phyloP scores from a whole-genome alignment of 2,888 invertebrate genomes.

The Cryptocephalus primarius region DNA sequence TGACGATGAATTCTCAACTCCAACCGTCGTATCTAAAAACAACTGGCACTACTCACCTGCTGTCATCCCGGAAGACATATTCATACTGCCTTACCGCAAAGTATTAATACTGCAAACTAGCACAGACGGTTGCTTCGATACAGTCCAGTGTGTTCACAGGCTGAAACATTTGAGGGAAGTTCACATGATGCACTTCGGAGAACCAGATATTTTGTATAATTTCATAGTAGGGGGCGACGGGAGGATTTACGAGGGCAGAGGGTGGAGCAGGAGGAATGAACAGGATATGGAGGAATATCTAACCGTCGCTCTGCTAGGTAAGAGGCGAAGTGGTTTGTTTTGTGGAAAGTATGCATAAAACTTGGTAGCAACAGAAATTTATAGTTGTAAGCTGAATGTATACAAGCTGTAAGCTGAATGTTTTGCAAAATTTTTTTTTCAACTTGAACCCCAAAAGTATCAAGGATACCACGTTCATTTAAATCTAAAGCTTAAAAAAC shows the following conservation, averaged over 20 bases:
- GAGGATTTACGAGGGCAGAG: conserved; percentile 22
- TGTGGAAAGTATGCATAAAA: not conserved
- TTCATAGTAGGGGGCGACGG: conserved; percentile 21
- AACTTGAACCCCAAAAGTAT: no score
- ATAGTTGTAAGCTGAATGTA: no score
- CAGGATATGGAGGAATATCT: not conserved
- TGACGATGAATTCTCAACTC: no score
- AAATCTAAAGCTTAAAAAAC: no score
- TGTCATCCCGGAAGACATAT: no score
- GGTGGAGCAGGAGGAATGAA: conserved; percentile 11
- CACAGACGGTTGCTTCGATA: conserved; percentile 1
- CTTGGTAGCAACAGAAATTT: no score
- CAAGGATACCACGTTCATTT: no score
- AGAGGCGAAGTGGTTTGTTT: not conserved
- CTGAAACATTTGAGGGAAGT: conserved; percentile 2
- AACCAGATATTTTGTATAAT: conserved; percentile 20
- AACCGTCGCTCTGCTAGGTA: conserved; percentile 7
- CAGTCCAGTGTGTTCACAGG: not conserved
- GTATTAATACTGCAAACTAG: conserved; percentile 3
- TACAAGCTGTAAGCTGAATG: no score
- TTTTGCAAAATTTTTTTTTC: no score
- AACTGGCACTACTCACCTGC: no score
- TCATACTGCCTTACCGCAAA: not conserved
- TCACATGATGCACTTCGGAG: conserved; percentile 1
- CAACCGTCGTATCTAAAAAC: no score